A percentile compares a stretch with the other conserved stretches of the same genome.
Conservation (phyloP, 1,140 invertebrate species). For the Holcopasites calliopsidis region DNA sequence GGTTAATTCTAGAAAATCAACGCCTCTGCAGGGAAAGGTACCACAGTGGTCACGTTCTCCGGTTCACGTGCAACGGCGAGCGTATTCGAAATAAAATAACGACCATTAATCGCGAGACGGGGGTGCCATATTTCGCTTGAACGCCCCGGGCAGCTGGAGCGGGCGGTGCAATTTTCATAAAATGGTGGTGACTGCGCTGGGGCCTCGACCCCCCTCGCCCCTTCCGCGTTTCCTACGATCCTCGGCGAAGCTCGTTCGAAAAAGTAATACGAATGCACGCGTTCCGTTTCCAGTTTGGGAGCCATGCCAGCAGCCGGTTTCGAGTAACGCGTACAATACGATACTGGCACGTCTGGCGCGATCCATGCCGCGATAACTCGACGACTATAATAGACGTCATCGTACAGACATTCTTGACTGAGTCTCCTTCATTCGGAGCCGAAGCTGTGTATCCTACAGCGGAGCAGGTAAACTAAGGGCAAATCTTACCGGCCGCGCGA, state of each 20-base stretch:
- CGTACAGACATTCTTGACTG: conserved; percentile 27
- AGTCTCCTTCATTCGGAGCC: neutral
- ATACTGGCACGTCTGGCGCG: conserved; percentile 27
- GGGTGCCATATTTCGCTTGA: conserved; percentile 62
- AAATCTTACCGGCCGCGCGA: neutral
- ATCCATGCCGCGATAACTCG: conserved; percentile 40
- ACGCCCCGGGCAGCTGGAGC: conserved; percentile 58
- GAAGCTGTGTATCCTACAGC: neutral
- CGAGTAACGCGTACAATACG: conserved; percentile 25
- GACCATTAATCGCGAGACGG: conserved; percentile 66
- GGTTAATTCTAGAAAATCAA: neutral
- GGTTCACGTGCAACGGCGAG: neutral
- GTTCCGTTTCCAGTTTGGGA: conserved; percentile 43
- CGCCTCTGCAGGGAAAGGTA: neutral
- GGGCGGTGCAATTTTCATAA: conserved; percentile 74
- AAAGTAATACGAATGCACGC: conserved; percentile 65
- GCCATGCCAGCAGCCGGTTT: conserved; percentile 32
- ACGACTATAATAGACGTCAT: conserved; percentile 29
- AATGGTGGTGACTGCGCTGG: conserved; percentile 57
- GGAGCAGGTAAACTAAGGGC: neutral
- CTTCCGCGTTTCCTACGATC: conserved; percentile 8
- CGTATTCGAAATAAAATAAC: conserved; percentile 68
- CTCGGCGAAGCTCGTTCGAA: conserved; percentile 53
- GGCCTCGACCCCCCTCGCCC: conserved; percentile 14
- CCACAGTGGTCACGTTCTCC: neutral